Base-by-base conservation (phyloP, 2,888 invertebrate genomes). In the Apamea anceps region DNA sequence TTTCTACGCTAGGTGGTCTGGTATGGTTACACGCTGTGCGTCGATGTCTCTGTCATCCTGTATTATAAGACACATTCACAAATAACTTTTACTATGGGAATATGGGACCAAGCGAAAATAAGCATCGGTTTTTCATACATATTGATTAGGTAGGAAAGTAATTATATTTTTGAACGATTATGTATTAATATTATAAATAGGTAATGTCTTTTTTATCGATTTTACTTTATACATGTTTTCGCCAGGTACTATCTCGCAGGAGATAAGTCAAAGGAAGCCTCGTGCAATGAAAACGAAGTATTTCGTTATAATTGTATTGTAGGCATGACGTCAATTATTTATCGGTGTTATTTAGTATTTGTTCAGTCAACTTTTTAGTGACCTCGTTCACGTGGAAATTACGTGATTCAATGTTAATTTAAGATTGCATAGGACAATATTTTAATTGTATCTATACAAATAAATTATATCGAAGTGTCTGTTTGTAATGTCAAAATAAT, bases 281-380 rank as follows among this genome's bases (percentile, higher is more conserved):
- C 73, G 57, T 67, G 84, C 71, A 84, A 80, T 76, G 13, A 67
- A 71, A 76, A 66, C 65, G n/a, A 80, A 48, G 18, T 73, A 71
- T 84, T 62, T 70, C 68, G 37, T 71, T 75, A n/a, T 13, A 60
- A 42, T 60, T 48, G 25, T 60, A 37, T 18, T 72, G n/a, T 66
- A 54, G 45, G 3, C 25, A 54, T 80, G 76, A 84, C 76, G 76
- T 80, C 62, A 73, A 66, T 63, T 54, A 65, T 45, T 72, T 72
- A 73, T 80, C 80, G n/a, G 48, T 72, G 45, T 18, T 65, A 10
- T 48, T 12, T 37, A 37, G 57, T 81, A 71, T 80, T 80, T 60
- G 82, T 65, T 71, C 37, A 70, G 65, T 65, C 28, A 66, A 66
- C 37, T 62, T 28, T 32, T 60, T n/a, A 15, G n/a, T 75, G 72